Base-by-base conservation (phyloP, 30 jellyfish, hydroid and myxozoan genomes). In the Aurelia sp. region DNA sequence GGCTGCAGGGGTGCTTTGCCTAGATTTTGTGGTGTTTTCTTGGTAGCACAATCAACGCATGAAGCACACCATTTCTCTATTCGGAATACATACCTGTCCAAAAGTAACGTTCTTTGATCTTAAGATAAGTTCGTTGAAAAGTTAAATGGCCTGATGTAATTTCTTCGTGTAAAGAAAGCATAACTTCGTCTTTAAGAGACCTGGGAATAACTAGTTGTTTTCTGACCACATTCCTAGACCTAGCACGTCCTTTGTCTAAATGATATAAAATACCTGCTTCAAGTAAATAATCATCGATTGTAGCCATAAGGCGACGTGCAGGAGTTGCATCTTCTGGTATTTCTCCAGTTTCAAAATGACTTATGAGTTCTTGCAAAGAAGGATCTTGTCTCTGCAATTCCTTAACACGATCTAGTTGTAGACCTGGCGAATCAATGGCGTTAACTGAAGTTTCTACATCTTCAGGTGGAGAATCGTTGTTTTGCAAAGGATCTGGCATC, bases 11-110 rank as follows among this genome's bases (percentile, higher is more conserved):
- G 96, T 63, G 90, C 89, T 41, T 62, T 78, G 3, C 40, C 24
- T 16, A 13, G 55, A 13, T 72, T 72, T 13, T 74, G 64, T 13
- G 87, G 87, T 4, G 51, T 52, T 33, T 76, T 76, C 55, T 58
- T 76, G 8, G 50, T 52, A 35, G 76, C 87, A 75, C 90, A 85
- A 38, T 74, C 95, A 17, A 85, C 95, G 48, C 89, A 85, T 4
- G 95, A 61, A 76, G 83, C 84, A 58, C 83, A 74, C 95, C 83
- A 85, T 48, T 85, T 74, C 38, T 63, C 84, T 4, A 85, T 52
- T 51, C 72, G 90, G 21, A 76, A 64, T 73, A 85, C 95, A 85
- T 85, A 47, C 89, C 89, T 24, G 83, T 75, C 89, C 95, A 73
- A 66, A 74, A 85, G 53, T 72, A 85, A 35, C 89, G 72, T 27